Evolutionary conservation across 2,888 invertebrate genomes (phyloP).

Genomic region (Eubasilissa splendida): DNA sequence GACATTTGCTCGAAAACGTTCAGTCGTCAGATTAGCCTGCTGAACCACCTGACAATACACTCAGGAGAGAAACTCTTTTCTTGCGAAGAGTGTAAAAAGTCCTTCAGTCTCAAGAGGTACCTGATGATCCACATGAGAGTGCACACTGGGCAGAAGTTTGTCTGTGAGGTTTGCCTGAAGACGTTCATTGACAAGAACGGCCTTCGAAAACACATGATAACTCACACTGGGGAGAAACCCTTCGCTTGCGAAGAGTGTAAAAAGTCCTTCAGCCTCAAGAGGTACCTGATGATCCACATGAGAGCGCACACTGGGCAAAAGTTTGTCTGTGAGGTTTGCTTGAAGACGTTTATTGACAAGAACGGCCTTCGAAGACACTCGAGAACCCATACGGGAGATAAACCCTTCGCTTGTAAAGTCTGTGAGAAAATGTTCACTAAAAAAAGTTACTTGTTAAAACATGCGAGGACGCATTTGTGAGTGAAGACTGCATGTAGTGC

Average conservation of each 20-base stretch:
- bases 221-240: constrained; percentile 4
- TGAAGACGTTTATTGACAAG: neutral
- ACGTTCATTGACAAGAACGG: constrained; percentile 1
- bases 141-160: neutral
- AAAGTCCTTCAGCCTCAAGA: neutral
- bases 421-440: neutral
- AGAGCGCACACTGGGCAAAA: neutral
- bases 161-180: neutral
- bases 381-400: constrained; percentile 5
- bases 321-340: neutral
- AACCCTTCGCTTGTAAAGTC: neutral
- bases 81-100: neutral
- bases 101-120: neutral
- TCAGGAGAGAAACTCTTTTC: constrained; percentile 2
- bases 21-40: neutral
- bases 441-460: neutral
- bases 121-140: neutral
- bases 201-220: neutral
- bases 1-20: neutral
- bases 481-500: too few species aligned
- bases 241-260: constrained; percentile 2
- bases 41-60: constrained; percentile 1
- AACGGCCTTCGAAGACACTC: neutral
- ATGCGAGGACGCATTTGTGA: too few species aligned
- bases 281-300: neutral